Evolutionary conservation across 2,113 vertebrate species (phyloP), one percentile per base, ranked within the genome.

Genomic region (Tragulus kanchil): DNA sequence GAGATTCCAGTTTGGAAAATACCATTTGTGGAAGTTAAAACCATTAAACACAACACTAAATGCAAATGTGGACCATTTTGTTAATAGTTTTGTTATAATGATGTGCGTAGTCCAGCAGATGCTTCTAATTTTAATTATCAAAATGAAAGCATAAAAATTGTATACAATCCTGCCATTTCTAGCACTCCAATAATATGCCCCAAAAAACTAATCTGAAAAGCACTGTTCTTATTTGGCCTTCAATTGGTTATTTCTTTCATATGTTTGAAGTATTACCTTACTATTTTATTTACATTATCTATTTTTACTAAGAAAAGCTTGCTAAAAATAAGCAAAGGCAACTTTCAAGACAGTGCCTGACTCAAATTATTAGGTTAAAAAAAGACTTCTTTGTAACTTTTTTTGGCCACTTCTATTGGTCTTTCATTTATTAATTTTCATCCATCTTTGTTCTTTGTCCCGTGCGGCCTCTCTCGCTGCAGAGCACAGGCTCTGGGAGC

Each of bases 21-120:
- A 84, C 25, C 54, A 85, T 36, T 62, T 50, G 36, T 93, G 42
- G 83, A 95, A 95, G n/a, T 89, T 84, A 89, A 82, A 85, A 36
- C 25, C 21, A 54, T 87, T 61, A 61, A 67, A 82, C n/a, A 85
- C 26, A 81, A 26, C 21, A 91, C 10, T 82, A 75, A 82, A 89
- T 59, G 25, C 23, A 90, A 95, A 93, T 28, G 2, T 36, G 21
- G 48, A 28, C 28, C 45, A 82, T 25, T 48, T 45, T 8, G 31
- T 59, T 78, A 75, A 31, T 0, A 48, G 5, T 45, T 58, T 92
- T 71, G 10, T 96, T 91, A 31, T 42, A 48, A 93, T n/a, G 56
- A 75, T 36, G 8, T 23, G 79, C 42, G 75, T 17, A 15, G 15
- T 56, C 58, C 61, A 31, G 6, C 28, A 96, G 62, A 85, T 67